phyloP scores from a whole-genome alignment of 2,797 vertebrate species.

The Lithobates pipiens region DNA sequence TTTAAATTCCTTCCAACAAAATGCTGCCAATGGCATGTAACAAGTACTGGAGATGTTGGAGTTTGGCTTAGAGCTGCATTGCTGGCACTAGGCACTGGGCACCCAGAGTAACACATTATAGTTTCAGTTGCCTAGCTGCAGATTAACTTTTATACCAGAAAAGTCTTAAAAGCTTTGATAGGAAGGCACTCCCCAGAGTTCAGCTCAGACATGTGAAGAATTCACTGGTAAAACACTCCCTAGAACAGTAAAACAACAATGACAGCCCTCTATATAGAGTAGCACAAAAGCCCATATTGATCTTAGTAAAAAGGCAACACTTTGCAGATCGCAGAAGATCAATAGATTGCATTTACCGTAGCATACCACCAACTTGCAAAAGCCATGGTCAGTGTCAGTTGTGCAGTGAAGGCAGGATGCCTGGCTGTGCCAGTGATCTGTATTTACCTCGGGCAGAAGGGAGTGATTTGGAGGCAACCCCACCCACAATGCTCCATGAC shows the following conservation, averaged over 20 bases:
- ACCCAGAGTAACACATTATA: background rate
- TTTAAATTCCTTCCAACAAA: background rate
- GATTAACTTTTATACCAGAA: background rate
- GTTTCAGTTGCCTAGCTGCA: background rate
- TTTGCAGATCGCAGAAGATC: background rate
- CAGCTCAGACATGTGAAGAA: slow-evolving; percentile 32
- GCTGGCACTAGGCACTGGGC: background rate
- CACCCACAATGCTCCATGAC: slow-evolving; percentile 27
- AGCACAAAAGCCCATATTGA: background rate
- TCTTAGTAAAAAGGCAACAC: background rate
- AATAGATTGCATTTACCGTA: slow-evolving; percentile 36
- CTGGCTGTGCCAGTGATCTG: background rate
- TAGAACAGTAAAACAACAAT: background rate
- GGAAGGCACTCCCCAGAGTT: background rate
- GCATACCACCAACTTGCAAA: slow-evolving; percentile 60
- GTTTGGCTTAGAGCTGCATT: background rate
- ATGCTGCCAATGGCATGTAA: background rate
- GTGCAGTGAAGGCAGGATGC: background rate
- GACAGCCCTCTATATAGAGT: background rate
- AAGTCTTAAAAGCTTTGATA: slow-evolving; percentile 1
- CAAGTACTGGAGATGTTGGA: background rate
- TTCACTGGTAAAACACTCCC: background rate
- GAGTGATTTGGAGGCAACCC: background rate
- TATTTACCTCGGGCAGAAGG: slow-evolving; percentile 36
- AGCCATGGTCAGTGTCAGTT: slow-evolving; percentile 26